Percentiles rank a stretch among this genome's conserved stretches.
Evolutionary conservation across 2,888 invertebrate species (phyloP).

Genomic region (Apoderus coryli): DNA sequence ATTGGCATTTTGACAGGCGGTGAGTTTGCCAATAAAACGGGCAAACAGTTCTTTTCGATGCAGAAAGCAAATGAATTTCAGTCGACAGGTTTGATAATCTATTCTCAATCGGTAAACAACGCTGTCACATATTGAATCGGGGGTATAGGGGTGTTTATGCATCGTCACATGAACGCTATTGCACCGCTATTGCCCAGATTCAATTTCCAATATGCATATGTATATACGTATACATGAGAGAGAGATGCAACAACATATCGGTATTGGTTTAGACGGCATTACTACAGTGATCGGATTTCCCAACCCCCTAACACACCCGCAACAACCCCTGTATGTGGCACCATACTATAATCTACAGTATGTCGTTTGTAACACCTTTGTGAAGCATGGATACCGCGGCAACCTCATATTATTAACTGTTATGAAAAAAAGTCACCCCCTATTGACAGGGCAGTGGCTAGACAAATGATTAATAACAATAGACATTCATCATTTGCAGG

Average conservation of each 20-base stretch:
- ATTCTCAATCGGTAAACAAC: conserved; percentile 30
- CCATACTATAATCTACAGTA: too few species aligned
- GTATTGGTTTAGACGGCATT: not conserved
- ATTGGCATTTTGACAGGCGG: conserved; percentile 24
- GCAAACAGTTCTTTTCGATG: conserved; percentile 21
- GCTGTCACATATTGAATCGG: conserved; percentile 30
- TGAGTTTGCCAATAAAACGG: conserved; percentile 21
- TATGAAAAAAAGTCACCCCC: too few species aligned
- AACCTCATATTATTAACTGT: too few species aligned
- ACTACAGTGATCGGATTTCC: conserved; percentile 2
- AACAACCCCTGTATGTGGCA: too few species aligned
- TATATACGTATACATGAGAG: conserved; percentile 5
- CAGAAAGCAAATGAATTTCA: conserved; percentile 28
- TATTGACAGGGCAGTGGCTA: too few species aligned
- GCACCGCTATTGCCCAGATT: conserved; percentile 31
- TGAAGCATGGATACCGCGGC: too few species aligned
- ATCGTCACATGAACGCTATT: conserved; percentile 30
- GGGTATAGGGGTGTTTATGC: conserved; percentile 25
- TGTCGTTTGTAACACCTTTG: too few species aligned
- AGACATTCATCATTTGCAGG: too few species aligned
- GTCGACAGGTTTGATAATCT: conserved; percentile 32
- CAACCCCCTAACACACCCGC: not conserved
- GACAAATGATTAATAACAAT: too few species aligned
- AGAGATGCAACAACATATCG: conserved; percentile 1
- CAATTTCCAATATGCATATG: conserved; percentile 33